These are phyloP conservation scores for Macrostomum cliftonense DNA, from an alignment of 2,888 invertebrate species.

Conservation along the genomic window DNA sequence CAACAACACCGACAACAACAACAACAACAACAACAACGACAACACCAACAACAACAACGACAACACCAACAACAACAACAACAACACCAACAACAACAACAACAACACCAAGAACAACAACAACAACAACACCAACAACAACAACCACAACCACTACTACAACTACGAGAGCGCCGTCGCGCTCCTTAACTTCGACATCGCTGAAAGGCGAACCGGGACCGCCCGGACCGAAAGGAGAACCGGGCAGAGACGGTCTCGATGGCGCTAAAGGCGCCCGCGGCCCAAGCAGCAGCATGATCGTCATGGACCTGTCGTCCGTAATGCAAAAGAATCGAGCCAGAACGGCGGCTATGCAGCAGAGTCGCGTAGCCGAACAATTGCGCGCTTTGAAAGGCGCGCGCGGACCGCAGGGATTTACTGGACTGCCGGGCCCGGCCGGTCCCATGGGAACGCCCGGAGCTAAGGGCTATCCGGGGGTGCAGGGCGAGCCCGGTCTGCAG, in stretches of 20 bases:
- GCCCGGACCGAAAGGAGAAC: constrained; percentile 52
- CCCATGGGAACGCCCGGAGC: constrained; percentile 16
- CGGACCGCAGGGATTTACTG: constrained; percentile 40
- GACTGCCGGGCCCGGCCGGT: constrained; percentile 15
- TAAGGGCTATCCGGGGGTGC: constrained; percentile 2
- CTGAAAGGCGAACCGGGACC: constrained; percentile 48
- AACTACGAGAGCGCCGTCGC: not conserved
- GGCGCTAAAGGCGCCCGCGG: constrained; percentile 36
- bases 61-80: no score
- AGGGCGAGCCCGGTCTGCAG: not conserved
- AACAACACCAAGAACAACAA: no score
- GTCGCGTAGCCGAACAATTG: not conserved
- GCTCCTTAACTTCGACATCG: constrained; percentile 16
- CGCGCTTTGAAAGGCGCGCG: constrained; percentile 12
- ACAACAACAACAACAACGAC: no score
- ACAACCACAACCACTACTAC: no score
- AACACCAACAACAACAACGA: no score
- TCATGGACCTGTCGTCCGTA: no score
- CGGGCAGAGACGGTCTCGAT: constrained; percentile 52
- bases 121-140: no score
- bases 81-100: no score
- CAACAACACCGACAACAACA: no score
- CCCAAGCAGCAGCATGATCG: constrained; percentile 4
- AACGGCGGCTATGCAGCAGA: not conserved
- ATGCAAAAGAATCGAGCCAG: constrained; percentile 2